phyloP scores from a whole-genome alignment of 92 coral and sea anemone genomes.

The Palythoa caribaeorum region DNA sequence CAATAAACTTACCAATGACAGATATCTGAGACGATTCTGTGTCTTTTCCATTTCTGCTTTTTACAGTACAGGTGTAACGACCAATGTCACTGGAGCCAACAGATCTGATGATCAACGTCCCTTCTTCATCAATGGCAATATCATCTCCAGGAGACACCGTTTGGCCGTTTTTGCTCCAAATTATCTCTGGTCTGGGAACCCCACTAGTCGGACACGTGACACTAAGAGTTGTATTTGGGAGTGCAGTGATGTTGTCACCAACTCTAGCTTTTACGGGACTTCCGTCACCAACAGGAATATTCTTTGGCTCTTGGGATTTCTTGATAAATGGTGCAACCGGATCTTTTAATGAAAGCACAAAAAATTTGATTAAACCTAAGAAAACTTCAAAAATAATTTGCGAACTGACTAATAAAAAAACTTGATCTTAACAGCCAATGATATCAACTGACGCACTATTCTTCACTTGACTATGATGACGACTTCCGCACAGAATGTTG shows the following conservation, averaged over 20 bases:
- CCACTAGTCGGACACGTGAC: not conserved
- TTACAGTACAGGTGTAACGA: not conserved
- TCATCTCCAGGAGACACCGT: not conserved
- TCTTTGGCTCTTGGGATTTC: not conserved
- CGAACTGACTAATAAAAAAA: too few species aligned
- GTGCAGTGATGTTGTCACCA: constrained; percentile 1
- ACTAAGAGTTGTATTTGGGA: not conserved
- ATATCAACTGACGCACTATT: too few species aligned
- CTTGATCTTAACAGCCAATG: too few species aligned
- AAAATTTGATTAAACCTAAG: too few species aligned
- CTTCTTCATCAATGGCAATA: not conserved
- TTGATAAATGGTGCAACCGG: not conserved
- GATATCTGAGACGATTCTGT: not conserved
- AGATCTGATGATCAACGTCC: not conserved
- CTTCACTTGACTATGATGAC: too few species aligned
- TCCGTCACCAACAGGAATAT: constrained; percentile 4
- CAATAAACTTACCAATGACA: constrained; percentile 38
- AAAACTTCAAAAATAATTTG: too few species aligned
- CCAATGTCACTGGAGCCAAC: not conserved
- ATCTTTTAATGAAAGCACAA: not conserved
- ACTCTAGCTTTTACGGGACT: not conserved
- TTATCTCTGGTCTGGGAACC: not conserved
- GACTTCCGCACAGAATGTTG: too few species aligned
- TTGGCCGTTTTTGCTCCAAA: not conserved
- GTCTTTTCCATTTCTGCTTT: not conserved